phyloP scores from a whole-genome alignment of 1,140 invertebrate genomes.

The Drosophila nannoptera region DNA sequence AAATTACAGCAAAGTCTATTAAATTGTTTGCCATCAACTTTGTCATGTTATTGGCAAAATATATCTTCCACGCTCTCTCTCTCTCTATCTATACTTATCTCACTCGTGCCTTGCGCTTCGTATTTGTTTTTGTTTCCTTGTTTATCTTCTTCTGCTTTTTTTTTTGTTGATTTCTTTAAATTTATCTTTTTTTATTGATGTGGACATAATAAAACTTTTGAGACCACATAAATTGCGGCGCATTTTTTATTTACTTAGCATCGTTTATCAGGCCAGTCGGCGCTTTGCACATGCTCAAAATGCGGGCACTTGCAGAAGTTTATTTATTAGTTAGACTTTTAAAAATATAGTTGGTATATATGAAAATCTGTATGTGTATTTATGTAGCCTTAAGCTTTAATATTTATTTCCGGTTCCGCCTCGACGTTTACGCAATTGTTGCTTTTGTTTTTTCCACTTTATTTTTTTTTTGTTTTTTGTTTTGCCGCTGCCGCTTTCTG shows the following conservation, averaged over 20 bases:
- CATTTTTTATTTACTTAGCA: constrained; percentile 70
- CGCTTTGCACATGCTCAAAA: constrained; percentile 44
- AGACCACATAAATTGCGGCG: constrained; percentile 70
- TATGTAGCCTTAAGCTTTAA: constrained; percentile 66
- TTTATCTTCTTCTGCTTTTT: not conserved
- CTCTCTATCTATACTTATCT: not conserved
- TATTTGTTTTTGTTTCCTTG: not conserved
- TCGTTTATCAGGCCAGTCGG: constrained; percentile 64
- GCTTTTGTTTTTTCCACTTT: constrained; percentile 1
- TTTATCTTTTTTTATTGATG: constrained; percentile 34
- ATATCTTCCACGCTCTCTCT: not conserved
- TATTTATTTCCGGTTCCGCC: constrained; percentile 68
- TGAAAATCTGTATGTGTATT: constrained; percentile 45
- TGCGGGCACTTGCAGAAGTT: constrained; percentile 50
- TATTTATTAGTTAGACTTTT: constrained; percentile 75
- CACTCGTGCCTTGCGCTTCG: too few relatives aligned
- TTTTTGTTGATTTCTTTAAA: not conserved
- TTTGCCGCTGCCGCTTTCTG: constrained; percentile 30
- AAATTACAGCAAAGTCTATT: constrained; percentile 22
- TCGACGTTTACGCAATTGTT: constrained; percentile 18
- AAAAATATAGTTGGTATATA: constrained; percentile 62
- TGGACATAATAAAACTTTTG: constrained; percentile 60
- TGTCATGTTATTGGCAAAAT: constrained; percentile 25
- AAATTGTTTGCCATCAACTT: constrained; percentile 24
- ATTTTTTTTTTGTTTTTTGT: constrained; percentile 9